A percentile compares a stretch with the other conserved stretches of the same genome.
Evolutionary conservation across 2,113 vertebrate species (phyloP).

Genomic region (Brienomyrus longianalis): DNA sequence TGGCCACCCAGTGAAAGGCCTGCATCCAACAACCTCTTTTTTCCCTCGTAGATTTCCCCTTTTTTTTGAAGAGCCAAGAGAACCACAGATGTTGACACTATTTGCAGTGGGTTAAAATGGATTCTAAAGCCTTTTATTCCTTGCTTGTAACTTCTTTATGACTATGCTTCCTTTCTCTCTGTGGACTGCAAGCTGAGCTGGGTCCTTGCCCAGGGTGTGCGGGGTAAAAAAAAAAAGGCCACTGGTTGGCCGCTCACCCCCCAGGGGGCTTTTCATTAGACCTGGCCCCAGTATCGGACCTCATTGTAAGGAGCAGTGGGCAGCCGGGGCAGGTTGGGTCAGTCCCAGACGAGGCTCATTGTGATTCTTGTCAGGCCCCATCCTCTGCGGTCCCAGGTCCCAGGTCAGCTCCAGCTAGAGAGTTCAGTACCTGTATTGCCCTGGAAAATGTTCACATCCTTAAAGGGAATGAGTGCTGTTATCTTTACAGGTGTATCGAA

Average conservation of each 20-base stretch:
- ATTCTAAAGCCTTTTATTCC: slow-evolving; percentile 85
- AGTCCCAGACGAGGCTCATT: slow-evolving; percentile 58
- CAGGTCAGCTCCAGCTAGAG: slow-evolving; percentile 63
- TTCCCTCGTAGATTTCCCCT: slow-evolving; percentile 35
- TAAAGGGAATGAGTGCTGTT: neutral
- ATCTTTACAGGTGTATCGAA: neutral
- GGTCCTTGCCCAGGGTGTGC: slow-evolving; percentile 55
- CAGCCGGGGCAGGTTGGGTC: slow-evolving; percentile 69
- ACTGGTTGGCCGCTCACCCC: slow-evolving; percentile 73
- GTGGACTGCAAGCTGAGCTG: slow-evolving; percentile 42
- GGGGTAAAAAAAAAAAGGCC: slow-evolving; percentile 62
- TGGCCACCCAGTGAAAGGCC: slow-evolving; percentile 67
- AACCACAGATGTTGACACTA: slow-evolving; percentile 89
- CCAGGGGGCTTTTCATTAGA: slow-evolving; percentile 71
- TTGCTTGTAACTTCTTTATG: slow-evolving; percentile 81
- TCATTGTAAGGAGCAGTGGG: slow-evolving; percentile 90
- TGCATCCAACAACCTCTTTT: slow-evolving; percentile 38
- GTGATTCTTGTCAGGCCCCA: slow-evolving; percentile 50
- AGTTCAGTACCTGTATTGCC: neutral
- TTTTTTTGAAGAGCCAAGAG: slow-evolving; percentile 51
- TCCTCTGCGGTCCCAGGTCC: slow-evolving; percentile 56
- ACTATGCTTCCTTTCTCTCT: slow-evolving; percentile 63
- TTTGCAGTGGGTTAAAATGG: slow-evolving; percentile 83
- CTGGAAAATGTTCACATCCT: neutral
- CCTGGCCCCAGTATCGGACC: slow-evolving; percentile 60